Base-by-base conservation (phyloP, 1,140 invertebrate species). In the Diuraphis noxia region DNA sequence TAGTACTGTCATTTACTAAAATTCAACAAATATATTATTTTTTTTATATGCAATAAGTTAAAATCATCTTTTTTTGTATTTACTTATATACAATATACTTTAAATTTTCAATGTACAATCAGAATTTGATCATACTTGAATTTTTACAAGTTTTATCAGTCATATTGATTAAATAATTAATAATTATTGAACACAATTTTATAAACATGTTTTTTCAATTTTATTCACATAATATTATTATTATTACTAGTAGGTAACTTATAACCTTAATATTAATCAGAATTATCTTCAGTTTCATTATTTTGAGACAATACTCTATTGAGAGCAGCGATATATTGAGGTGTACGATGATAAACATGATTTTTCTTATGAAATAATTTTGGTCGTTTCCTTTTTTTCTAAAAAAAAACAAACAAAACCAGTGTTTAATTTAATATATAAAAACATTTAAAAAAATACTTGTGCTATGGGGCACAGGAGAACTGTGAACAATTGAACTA, bases 311-410 rank as follows among this genome's bases (percentile, higher is more conserved):
- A 91, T 30, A 91, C 89, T 46, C 89, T 81, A 34, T 91, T 91
- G 2, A 91, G 89, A 52, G 89, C 89, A 81, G 89, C 89, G 49
- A 91, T 91, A 52, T 91, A 91, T 82, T 91, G 72, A 36, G 89
- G 89, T 19, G 89, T 91, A 40, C 89, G 89, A 40, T 91, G 89
- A 43, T 91, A 91, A 81, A 91, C 89, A 49, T 91, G 89, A 49
- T 91, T 91, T 30, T 91, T 91, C 36, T 91, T 91, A 17, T 91
- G 89, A 30, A 91, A 91, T 38, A 91, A 52, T 52, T 91, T 91
- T 1, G 89, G 89, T 2, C 89, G 40, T n/a, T 91, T 91, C 21
- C 89, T 19, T 19, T 91, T 91, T 81, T 91, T 91, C 89, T 91
- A 25, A 52, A 91, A 52, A 82, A 40, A 88, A 40, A 43, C n/a